These are phyloP conservation scores for Octodon degus DNA, from an alignment of 2,113 vertebrate species.

Conservation along the genomic window DNA sequence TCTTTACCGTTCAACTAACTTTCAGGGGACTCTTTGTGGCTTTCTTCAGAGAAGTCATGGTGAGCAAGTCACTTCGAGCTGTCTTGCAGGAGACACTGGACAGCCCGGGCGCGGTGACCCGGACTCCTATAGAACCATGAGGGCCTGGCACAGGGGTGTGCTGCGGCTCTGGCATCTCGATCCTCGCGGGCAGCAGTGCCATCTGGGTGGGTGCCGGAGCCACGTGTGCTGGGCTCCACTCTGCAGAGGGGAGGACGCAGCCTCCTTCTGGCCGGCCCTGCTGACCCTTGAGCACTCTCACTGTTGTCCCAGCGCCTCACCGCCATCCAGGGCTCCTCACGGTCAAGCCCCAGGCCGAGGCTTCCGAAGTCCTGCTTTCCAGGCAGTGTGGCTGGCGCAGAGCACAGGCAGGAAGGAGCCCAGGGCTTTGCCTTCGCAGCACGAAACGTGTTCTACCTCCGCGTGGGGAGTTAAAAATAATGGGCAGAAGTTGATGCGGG, in stretches of 20 bases:
- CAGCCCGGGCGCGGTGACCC: rapidly evolving
- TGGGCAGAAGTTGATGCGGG: background rate
- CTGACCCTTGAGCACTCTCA: rapidly evolving
- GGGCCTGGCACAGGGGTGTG: rapidly evolving
- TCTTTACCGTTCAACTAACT: rapidly evolving
- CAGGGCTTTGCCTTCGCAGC: background rate
- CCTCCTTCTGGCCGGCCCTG: rapidly evolving
- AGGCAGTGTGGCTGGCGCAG: rapidly evolving
- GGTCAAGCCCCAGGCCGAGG: rapidly evolving
- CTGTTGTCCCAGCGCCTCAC: rapidly evolving
- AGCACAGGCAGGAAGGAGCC: rapidly evolving
- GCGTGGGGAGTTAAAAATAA: slow-evolving; percentile 8
- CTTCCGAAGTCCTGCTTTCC: rapidly evolving
- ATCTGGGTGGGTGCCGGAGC: rapidly evolving
- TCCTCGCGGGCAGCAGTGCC: background rate
- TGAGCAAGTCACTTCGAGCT: rapidly evolving
- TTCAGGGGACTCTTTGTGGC: background rate
- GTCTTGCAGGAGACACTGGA: background rate
- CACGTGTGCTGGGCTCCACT: background rate
- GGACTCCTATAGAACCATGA: rapidly evolving
- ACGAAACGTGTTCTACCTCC: background rate
- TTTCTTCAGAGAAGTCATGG: rapidly evolving
- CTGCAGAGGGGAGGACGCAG: rapidly evolving
- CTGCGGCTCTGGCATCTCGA: rapidly evolving
- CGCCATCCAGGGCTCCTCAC: rapidly evolving